Evolutionary conservation across 1,140 invertebrate genomes (phyloP).

Genomic region (Melipona quadrifasciata): DNA sequence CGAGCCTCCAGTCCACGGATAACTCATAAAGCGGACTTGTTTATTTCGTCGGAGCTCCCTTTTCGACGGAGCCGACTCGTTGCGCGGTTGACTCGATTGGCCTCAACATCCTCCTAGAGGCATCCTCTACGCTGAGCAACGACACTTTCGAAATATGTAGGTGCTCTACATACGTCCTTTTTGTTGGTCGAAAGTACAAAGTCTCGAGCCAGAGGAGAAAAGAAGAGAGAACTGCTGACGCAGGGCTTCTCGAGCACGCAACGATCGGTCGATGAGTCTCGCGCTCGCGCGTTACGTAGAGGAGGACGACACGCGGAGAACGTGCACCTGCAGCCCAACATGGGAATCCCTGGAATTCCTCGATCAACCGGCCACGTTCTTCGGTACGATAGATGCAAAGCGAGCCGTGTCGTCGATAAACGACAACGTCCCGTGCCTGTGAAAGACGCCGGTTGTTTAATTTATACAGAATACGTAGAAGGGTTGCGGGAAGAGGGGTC

Average conservation of each 20-base stretch:
- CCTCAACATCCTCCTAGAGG: slow-evolving; percentile 36
- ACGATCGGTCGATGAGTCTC: slow-evolving; percentile 26
- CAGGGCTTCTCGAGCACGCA: slow-evolving; percentile 45
- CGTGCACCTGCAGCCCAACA: slow-evolving; percentile 61
- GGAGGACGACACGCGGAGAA: slow-evolving; percentile 28
- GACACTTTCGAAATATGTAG: slow-evolving; percentile 67
- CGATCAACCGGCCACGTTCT: slow-evolving; percentile 51
- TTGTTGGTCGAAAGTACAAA: slow-evolving; percentile 37
- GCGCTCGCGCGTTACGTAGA: slow-evolving; percentile 30
- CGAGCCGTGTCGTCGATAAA: slow-evolving; percentile 56
- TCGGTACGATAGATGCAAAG: slow-evolving; percentile 66
- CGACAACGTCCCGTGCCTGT: slow-evolving; percentile 55
- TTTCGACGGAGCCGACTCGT: slow-evolving; percentile 45
- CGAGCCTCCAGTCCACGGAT: slow-evolving; percentile 42
- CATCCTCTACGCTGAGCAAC: slow-evolving; percentile 51
- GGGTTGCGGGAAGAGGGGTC: background rate
- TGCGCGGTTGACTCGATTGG: background rate
- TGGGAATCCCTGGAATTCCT: slow-evolving; percentile 65
- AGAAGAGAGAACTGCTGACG: slow-evolving; percentile 5
- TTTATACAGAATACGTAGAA: slow-evolving; percentile 41
- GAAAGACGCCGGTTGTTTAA: slow-evolving; percentile 38
- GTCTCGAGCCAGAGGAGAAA: background rate
- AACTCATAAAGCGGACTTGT: slow-evolving; percentile 68
- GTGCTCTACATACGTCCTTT: slow-evolving; percentile 39
- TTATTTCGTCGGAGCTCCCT: slow-evolving; percentile 64